Base-by-base conservation (phyloP, 35 echinoderm and acorn worm species). In the Hemicentrotus pulcherrimus region DNA sequence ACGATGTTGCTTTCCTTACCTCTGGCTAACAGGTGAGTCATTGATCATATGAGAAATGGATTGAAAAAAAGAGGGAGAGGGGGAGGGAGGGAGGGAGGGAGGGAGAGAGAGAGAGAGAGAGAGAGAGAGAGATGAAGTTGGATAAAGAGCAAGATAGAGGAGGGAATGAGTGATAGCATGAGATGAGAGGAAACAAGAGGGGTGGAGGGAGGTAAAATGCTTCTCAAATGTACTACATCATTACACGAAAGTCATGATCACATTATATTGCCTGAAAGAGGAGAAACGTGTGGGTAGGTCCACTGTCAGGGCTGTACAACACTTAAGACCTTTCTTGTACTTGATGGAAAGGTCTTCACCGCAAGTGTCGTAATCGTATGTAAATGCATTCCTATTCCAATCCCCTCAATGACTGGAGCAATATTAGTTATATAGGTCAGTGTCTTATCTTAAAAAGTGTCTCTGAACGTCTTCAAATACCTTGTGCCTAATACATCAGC, bases 21-120 rank as follows among this genome's bases (percentile, higher is more conserved):
- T n/a, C 65, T 28, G 65, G 65, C 65, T 78, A 78, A 78, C 65
- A 78, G 65, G 65, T 78, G 65, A 78, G 65, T 78, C 65, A 78
- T 78, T 78, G 65, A 78, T 78, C 65, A 78, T 28, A 28, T 15
- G 65, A 78, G 65, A 78, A 7, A 78, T 5, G 24, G 19, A 78
- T 22, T 28, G 3, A 78, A 5, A n/a, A 18, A 28, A n/a, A 78
- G 65, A 24, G 61, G 28, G 61, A 70, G 61, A 24, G 48, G 13
- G 16, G 22, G 24, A 8, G 65, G 24, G 65, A 78, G 19, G 2
- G 35, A 41, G 0, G 35, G 35, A 41, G 35, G 35, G 35, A 41
- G 35, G 35, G 3, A 41, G 35, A 11, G 50, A 12, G 8, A 12
- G 48, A 50, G 13, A 50, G 48, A 50, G 5, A 50, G 50, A 11